Percentiles rank a stretch among this genome's conserved stretches.
phyloP scores from a whole-genome alignment of 2,797 vertebrate genomes.

The Ataeniobius toweri region DNA sequence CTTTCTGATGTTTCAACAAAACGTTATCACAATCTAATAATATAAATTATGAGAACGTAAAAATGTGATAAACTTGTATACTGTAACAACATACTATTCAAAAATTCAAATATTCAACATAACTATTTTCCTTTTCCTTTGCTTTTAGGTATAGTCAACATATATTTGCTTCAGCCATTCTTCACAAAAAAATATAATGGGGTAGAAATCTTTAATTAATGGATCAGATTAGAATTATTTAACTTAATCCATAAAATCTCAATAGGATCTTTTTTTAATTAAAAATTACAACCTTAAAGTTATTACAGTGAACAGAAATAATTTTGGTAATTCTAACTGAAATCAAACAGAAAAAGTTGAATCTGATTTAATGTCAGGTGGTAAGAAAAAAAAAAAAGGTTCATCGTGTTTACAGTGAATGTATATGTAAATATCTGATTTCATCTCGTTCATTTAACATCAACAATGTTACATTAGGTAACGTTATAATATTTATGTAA shows the following conservation, averaged over 20 bases:
- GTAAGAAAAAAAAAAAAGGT: background rate
- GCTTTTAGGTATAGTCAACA: background rate
- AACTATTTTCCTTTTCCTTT: too few relatives aligned
- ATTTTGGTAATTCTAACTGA: background rate
- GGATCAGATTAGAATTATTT: background rate
- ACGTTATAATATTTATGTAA: too few relatives aligned
- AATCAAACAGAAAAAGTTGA: background rate
- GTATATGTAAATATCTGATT: background rate
- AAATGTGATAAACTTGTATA: background rate
- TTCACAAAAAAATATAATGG: background rate
- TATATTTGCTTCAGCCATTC: background rate
- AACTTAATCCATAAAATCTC: too few relatives aligned
- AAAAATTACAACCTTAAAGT: too few relatives aligned
- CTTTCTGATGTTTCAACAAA: background rate
- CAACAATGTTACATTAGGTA: background rate
- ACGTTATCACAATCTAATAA: background rate
- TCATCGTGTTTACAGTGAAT: background rate
- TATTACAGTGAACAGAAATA: background rate
- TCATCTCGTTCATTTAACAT: background rate
- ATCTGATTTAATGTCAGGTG: background rate
- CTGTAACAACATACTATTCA: too few relatives aligned
- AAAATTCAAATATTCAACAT: too few relatives aligned
- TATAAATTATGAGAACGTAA: background rate
- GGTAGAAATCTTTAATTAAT: background rate
- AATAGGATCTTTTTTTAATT: too few relatives aligned